These are phyloP conservation scores for Nasonovia ribisnigri DNA, from an alignment of 2,888 invertebrate genomes.

Conservation along the genomic window DNA sequence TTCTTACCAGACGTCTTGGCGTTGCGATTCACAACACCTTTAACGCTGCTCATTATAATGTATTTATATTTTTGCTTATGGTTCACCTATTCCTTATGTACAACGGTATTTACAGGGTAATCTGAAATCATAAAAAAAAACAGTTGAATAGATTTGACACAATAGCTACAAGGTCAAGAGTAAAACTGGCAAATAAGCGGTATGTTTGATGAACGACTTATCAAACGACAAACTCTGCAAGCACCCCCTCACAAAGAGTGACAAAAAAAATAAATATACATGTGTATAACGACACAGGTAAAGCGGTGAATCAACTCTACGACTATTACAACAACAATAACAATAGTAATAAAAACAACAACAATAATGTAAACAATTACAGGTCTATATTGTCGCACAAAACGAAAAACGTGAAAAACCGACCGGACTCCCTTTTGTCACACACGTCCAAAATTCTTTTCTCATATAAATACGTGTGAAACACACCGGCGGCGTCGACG, in stretches of 20 bases:
- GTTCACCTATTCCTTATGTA: slow-evolving; percentile 74
- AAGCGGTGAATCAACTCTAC: background rate
- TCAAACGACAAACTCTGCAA: background rate
- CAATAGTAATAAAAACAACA: background rate
- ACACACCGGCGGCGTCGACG: background rate
- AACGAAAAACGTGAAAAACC: background rate
- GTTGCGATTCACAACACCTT: slow-evolving; percentile 74
- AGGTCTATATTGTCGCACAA: background rate
- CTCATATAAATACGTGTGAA: slow-evolving; percentile 40
- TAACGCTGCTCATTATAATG: slow-evolving; percentile 79
- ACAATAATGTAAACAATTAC: background rate
- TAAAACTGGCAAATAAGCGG: background rate
- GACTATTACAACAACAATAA: background rate
- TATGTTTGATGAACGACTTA: background rate
- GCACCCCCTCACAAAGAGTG: background rate
- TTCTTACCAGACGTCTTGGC: slow-evolving; percentile 69
- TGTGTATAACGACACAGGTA: background rate
- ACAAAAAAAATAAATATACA: background rate
- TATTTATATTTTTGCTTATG: slow-evolving; percentile 75
- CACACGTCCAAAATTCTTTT: slow-evolving; percentile 56
- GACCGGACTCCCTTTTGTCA: background rate
- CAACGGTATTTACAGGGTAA: slow-evolving; percentile 81
- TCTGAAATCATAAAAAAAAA: slow-evolving; percentile 65
- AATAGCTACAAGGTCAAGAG: background rate
- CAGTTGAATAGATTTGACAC: background rate